Base-by-base conservation (phyloP, 2,888 invertebrate species). In the Dasypolia templi region DNA sequence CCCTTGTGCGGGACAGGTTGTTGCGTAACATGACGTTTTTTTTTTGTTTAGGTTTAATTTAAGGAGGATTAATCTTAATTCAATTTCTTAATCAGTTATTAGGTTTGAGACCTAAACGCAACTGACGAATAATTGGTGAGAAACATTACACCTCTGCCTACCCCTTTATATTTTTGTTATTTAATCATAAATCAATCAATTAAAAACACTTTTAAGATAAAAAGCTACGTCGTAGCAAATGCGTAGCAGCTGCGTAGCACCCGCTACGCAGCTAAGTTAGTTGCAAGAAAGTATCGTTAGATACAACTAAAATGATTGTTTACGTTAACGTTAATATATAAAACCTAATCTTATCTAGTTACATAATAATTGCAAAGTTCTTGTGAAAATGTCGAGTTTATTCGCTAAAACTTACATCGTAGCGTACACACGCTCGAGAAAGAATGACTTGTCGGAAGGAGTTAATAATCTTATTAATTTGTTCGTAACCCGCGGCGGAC, bases 381-480 rank as follows among this genome's bases (percentile, higher is more conserved):
- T 56, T 11, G 22, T 46, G 59, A 66, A 75, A 72, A 49, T 61
- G 4, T 32, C 12, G n/a, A 51, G 53, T 49, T 42, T 62, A 51
- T 63, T 66, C 66, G 44, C 35, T 63, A 75, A 67, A 42, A 70
- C 78, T 77, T 58, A 69, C 39, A 39, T 39, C 39, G 39, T 39
- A 39, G 39, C 39, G 72, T 44, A 69, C 72, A 80, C 73, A 82
- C 81, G 79, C 79, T 77, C 82, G 88, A 87, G 90, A 93, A 95
- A 94, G 93, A 94, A 95, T 95, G 94, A 95, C 93, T 94, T 94
- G 95, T 95, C 95, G 93, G 94, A 95, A 93, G 91, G 93, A 95
- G 95, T 96, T 95, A 95, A 95, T 95, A 95, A 94, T 94, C 93
- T 95, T 94, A 94, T 94, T 95, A 95, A 95, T 96, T 95, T 94